These are phyloP conservation scores for Enteromius fasciolatus DNA, from an alignment of 2,797 vertebrate species.

Conservation along the genomic window DNA sequence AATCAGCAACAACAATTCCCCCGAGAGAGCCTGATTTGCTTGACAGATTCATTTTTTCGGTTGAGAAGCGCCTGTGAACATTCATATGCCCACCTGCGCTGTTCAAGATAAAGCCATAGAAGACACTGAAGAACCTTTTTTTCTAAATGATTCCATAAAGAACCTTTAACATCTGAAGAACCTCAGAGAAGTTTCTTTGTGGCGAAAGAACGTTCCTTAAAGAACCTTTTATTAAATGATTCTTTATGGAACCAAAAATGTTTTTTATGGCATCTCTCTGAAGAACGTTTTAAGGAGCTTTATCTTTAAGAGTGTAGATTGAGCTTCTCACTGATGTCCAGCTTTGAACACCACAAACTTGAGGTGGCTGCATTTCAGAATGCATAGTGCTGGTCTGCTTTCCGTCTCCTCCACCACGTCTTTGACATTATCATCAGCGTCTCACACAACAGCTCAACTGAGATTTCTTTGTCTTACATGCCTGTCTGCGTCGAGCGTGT, in stretches of 20 bases:
- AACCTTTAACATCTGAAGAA: too few relatives aligned
- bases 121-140: too few relatives aligned
- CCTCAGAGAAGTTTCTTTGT: too few relatives aligned
- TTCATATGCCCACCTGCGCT: conserved; percentile 7
- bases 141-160: too few relatives aligned
- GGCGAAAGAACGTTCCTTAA: too few relatives aligned
- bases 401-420: conserved; percentile 4
- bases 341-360: background rate
- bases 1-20: background rate
- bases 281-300: too few relatives aligned
- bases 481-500: conserved; percentile 4
- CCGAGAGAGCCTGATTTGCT: background rate
- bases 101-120: too few relatives aligned
- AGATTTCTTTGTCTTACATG: conserved; percentile 33
- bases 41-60: background rate
- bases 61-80: background rate
- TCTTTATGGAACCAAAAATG: too few relatives aligned
- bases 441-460: conserved; percentile 13
- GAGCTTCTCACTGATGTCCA: background rate
- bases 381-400: conserved; percentile 7
- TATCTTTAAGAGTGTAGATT: background rate
- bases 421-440: conserved; percentile 12
- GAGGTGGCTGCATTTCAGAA: background rate
- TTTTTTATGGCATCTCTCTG: too few relatives aligned
- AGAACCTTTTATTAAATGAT: too few relatives aligned